Conservation (phyloP, 2,113 vertebrate species). For the Pleuronectes platessa region DNA sequence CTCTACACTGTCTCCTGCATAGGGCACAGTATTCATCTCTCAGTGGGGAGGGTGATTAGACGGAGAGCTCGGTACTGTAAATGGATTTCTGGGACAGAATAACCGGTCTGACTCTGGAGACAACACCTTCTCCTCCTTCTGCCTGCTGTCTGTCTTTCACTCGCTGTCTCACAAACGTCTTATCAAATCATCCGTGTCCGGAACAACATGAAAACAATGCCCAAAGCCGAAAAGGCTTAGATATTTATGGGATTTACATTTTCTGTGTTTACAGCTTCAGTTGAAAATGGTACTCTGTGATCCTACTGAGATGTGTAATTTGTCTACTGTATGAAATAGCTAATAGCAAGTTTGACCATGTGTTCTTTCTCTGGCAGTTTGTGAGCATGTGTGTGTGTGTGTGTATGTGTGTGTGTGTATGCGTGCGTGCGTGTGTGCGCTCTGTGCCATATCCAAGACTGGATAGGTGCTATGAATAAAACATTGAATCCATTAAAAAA, state of each 20-base stretch:
- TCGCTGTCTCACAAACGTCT: conserved; percentile 15
- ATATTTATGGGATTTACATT: conserved; percentile 33
- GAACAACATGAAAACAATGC: neutral
- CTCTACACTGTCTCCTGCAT: conserved; percentile 13
- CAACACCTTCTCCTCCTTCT: conserved; percentile 55
- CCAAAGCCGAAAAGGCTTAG: neutral
- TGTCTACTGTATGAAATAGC: conserved; percentile 26
- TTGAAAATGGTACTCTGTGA: conserved; percentile 23
- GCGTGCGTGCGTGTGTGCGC: conserved; percentile 25
- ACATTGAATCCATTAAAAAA: conserved; percentile 84
- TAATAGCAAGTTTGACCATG: conserved; percentile 53
- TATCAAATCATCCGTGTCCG: conserved; percentile 16
- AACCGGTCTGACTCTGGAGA: conserved; percentile 64
- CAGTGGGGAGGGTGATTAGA: conserved; percentile 51
- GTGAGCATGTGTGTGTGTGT: neutral
- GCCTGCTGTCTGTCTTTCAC: conserved; percentile 23
- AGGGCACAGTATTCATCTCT: conserved; percentile 39
- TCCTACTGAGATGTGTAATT: conserved; percentile 37
- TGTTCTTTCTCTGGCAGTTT: conserved; percentile 50
- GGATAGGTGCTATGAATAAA: conserved; percentile 81
- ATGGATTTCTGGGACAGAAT: conserved; percentile 68
- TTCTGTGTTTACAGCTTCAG: conserved; percentile 2
- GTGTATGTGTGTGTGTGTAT: neutral
- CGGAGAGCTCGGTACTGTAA: conserved; percentile 31
- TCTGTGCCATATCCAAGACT: conserved; percentile 63